Base-by-base conservation (phyloP, 2,888 invertebrate species). In the Troides aeacus region DNA sequence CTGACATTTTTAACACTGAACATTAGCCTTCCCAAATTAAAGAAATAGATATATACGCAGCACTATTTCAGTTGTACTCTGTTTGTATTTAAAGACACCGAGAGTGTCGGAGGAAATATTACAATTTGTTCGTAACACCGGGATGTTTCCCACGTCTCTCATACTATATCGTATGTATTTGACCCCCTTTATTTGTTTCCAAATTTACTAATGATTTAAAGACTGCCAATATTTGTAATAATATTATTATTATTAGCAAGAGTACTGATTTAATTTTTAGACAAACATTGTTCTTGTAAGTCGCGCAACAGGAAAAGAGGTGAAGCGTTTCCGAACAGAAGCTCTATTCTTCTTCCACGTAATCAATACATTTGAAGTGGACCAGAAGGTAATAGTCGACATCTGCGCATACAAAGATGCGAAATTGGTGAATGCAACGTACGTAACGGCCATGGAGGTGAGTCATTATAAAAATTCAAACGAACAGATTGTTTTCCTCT, bases 391-490 rank as follows among this genome's bases (percentile, higher is more conserved):
- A 12, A 91, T 97, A 0, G 85, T 97, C 1, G 98, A 98, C 80
- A 94, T 97, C 68, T 97, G 97, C 80, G 94, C 95, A 66, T 97
- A 97, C 80, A 95, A 95, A 77, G 96, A 97, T 84, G 94, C 97
- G 0, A 94, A 95, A 73, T 95, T 97, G 93, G 88, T 98, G 46
- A 95, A 97, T 77, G 97, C 96, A 76, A 97, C 97, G 97, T 97
- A 96, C 79, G 89, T 97, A 64, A 95, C 97, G 70, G 95, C 95
- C 18, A 94, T 97, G 84, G 94, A 95, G 94, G 96, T 96, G 81
- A 80, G 78, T 65, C 10, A 46, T 8, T 42, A 12, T 12, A 46
- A 46, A 12, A 15, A 46, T 15, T 12, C 46, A 46, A 15, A 3
- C 15, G 46, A 46, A 1, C 15, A 12, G 12, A 46, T 46, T 2